Evolutionary conservation across 2,888 invertebrate genomes (phyloP), one percentile per base, ranked within the genome.

Genomic region (Odontocolon sp.): DNA sequence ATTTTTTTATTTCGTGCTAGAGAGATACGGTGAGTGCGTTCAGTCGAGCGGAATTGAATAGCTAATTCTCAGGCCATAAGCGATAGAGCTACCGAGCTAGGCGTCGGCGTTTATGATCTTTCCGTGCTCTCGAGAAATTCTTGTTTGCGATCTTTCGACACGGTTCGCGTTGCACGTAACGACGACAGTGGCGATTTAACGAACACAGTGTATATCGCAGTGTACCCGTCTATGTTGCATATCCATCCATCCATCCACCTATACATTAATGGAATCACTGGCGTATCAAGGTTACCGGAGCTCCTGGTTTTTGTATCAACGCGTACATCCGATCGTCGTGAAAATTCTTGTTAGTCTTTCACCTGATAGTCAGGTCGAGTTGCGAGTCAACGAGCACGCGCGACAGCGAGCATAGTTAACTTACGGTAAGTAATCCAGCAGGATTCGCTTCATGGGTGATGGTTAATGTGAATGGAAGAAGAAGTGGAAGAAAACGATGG

Each of bases 231-330:
- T 5, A 1, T 1, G 14, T 45, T 42, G 16, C 31, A 45, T 31
- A 45, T 61, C 61, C 45, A 18, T 9, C 21, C 31, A 28, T 42
- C 59, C 67, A 36, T 14, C 36, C 36, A 50, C 23, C 23, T 16
- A 36, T 18, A 23, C 23, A 42, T 40, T 33, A 78, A 59, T 59
- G 45, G 68, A 78, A 59, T 71, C 64, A 52, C 56, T 38, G 61
- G 70, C 74, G 82, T 79, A 81, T 83, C 79, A 83, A 82, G 82
- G 82, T 83, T 83, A 85, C 78, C 80, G 77, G 82, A 83, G 79
- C 82, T 84, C 81, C 79, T 72, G 70, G 80, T 81, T 83, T 80
- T 81, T 85, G 14, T 42, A 33, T 59, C 23, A 33, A 16, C 42
- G 21, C 9, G 36, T 42, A 28, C 67, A 45, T 76, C 72, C 69